Percentiles rank a stretch among this genome's conserved stretches.
These are phyloP conservation scores for Oncorhynchus gorbuscha DNA, from an alignment of 2,113 vertebrate genomes.

Conservation along the genomic window DNA sequence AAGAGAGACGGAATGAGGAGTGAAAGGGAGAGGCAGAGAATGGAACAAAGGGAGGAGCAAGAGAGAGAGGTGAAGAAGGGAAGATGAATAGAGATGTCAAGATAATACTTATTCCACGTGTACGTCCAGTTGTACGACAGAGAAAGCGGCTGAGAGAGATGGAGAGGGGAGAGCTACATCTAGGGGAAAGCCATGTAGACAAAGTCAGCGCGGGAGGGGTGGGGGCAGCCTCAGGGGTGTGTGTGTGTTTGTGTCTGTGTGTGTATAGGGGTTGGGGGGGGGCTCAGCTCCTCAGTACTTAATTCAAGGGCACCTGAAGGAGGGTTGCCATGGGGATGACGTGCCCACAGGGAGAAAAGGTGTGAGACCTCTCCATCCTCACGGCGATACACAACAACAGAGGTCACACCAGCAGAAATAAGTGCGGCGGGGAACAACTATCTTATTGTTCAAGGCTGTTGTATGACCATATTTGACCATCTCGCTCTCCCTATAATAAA, in stretches of 20 bases:
- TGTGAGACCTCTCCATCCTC: background rate
- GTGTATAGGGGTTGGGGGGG: no score
- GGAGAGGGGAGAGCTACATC: no score
- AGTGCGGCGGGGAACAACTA: background rate
- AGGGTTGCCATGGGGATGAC: slow-evolving; percentile 38
- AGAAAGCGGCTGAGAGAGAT: no score
- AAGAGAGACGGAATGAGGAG: background rate
- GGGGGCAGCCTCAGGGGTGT: background rate
- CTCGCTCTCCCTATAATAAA: no score
- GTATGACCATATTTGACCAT: no score
- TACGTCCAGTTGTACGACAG: no score
- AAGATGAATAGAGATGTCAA: background rate
- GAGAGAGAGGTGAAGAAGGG: no score
- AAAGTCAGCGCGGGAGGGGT: background rate
- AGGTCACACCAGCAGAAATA: background rate
- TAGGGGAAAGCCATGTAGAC: background rate
- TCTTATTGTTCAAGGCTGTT: no score
- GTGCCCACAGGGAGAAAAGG: background rate
- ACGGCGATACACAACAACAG: background rate
- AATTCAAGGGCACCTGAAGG: slow-evolving; percentile 36
- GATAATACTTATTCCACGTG: no score
- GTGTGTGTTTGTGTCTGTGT: background rate
- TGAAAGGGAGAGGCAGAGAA: no score
- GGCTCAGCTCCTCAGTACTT: slow-evolving; percentile 16
- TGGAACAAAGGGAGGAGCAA: no score